These are phyloP conservation scores for Antitype chi DNA, from an alignment of 2,888 invertebrate species.

Conservation along the genomic window DNA sequence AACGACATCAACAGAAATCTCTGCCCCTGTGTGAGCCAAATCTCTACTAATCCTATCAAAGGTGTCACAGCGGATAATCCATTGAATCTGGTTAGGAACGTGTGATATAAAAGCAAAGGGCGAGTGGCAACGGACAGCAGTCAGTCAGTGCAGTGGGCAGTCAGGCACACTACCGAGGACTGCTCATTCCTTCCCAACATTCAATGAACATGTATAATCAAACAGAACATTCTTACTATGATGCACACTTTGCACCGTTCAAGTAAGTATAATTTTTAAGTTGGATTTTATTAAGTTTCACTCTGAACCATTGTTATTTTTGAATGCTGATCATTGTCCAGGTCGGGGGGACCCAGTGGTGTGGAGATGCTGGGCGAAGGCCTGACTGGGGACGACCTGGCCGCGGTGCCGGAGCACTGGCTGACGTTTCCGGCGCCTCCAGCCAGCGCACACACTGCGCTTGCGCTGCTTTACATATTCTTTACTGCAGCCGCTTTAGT, in stretches of 20 bases:
- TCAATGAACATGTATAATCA: conserved; percentile 81
- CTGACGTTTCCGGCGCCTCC: conserved; percentile 94
- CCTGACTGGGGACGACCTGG: conserved; percentile 93
- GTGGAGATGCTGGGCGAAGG: conserved; percentile 93
- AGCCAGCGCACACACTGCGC: conserved; percentile 94
- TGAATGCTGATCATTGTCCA: conserved; percentile 38
- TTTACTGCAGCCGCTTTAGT: conserved; percentile 93
- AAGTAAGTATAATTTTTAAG: conserved; percentile 75
- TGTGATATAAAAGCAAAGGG: conserved; percentile 81
- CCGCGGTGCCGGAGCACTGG: conserved; percentile 96
- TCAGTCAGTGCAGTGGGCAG: conserved; percentile 87
- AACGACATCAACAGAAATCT: conserved; percentile 81
- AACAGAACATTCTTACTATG: conserved; percentile 79
- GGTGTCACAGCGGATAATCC: conserved; percentile 84
- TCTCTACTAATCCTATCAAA: conserved; percentile 86
- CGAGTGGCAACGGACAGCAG: conserved; percentile 75
- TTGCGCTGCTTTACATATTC: conserved; percentile 94
- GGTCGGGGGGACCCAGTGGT: conserved; percentile 76
- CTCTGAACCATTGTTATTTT: not conserved
- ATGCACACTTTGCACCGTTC: conserved; percentile 85
- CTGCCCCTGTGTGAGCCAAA: conserved; percentile 78
- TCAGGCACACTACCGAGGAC: conserved; percentile 85
- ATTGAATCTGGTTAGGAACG: conserved; percentile 81
- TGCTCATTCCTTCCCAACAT: conserved; percentile 79
- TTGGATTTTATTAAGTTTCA: not conserved